phyloP scores from a whole-genome alignment of 2,888 invertebrate genomes.

The Drosophila affinis region DNA sequence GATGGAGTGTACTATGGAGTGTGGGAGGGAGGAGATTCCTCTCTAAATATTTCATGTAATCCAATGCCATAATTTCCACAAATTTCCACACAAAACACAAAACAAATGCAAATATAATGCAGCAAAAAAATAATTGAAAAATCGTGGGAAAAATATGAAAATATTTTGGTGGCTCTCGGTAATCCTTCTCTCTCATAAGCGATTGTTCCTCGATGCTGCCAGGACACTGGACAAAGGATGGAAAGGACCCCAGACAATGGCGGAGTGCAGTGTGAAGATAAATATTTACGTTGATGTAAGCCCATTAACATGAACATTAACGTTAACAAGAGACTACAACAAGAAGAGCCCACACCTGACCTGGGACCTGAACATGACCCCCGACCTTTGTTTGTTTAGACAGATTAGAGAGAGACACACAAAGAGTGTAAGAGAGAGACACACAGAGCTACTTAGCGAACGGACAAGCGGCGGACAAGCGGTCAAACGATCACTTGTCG shows the following conservation, averaged over 20 bases:
- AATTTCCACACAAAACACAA: constrained; percentile 45
- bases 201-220: not conserved
- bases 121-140: constrained; percentile 43
- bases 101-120: constrained; percentile 57
- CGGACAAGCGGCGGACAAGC: not conserved
- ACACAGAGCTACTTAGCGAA: constrained; percentile 36
- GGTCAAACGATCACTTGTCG: constrained; percentile 43
- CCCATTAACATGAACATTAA: constrained; percentile 37
- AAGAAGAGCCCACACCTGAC: constrained; percentile 36
- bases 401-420: constrained; percentile 42
- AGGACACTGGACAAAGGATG: not conserved
- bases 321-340: not conserved
- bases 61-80: constrained; percentile 63
- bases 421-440: not conserved
- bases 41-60: constrained; percentile 49
- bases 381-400: constrained; percentile 39
- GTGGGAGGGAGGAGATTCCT: constrained; percentile 59
- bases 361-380: constrained; percentile 27
- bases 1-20: constrained; percentile 23
- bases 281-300: constrained; percentile 30
- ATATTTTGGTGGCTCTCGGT: constrained; percentile 21
- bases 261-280: constrained; percentile 39
- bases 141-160: constrained; percentile 67
- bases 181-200: constrained; percentile 33
- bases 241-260: constrained; percentile 21